Percentiles rank a stretch among this genome's conserved stretches.
phyloP scores from a whole-genome alignment of 2,888 invertebrate species.

The Eledona agricola region DNA sequence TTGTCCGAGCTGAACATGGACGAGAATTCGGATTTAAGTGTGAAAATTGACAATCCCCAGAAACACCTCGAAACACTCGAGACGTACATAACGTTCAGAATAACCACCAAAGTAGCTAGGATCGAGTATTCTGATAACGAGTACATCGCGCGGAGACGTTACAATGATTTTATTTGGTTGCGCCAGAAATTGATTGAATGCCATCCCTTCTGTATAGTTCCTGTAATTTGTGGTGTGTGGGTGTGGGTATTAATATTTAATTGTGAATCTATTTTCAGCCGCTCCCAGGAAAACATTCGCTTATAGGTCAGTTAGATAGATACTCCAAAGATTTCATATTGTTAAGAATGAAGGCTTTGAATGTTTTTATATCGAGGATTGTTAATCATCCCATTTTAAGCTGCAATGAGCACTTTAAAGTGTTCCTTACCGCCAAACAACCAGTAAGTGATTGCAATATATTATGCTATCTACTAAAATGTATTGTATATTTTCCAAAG shows the following conservation, averaged over 20 bases:
- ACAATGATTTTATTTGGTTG: slow-evolving; percentile 78
- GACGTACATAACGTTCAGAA: slow-evolving; percentile 75
- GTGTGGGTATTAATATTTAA: slow-evolving; percentile 4
- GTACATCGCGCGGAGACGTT: slow-evolving; percentile 72
- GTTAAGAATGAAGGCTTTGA: slow-evolving; percentile 71
- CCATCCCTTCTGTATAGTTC: slow-evolving; percentile 74
- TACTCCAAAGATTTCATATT: slow-evolving; percentile 76
- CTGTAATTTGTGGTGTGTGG: slow-evolving; percentile 64
- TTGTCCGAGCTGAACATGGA: slow-evolving; percentile 66
- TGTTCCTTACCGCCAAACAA: slow-evolving; percentile 73
- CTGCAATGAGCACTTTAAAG: slow-evolving; percentile 70
- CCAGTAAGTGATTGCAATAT: slow-evolving; percentile 67
- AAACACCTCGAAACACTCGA: slow-evolving; percentile 77
- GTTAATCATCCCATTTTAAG: slow-evolving; percentile 76
- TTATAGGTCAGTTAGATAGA: slow-evolving; percentile 73
- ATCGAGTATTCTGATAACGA: slow-evolving; percentile 71
- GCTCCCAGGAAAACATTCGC: slow-evolving; percentile 74
- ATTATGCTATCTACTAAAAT: too few relatives aligned
- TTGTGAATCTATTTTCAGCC: slow-evolving; percentile 64
- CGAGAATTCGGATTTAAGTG: slow-evolving; percentile 68
- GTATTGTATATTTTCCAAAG: too few relatives aligned
- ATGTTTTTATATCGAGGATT: slow-evolving; percentile 71
- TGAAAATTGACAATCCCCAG: slow-evolving; percentile 76
- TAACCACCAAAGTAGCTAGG: slow-evolving; percentile 73
- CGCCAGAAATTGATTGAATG: slow-evolving; percentile 70